Base-by-base conservation (phyloP, 2,113 vertebrate genomes). In the Neogale vison region DNA sequence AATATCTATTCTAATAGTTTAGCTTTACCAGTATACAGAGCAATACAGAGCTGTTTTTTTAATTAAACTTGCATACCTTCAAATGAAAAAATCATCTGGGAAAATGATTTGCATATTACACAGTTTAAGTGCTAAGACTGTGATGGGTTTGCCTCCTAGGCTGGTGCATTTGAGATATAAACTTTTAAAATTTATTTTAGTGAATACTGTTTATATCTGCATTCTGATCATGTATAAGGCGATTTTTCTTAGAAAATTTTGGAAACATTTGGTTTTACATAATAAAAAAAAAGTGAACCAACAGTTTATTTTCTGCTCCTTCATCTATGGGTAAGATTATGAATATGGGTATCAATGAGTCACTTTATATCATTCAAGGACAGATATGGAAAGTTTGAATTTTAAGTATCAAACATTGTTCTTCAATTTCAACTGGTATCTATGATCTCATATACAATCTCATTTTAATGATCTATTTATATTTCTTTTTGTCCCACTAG, bases 11-110 rank as follows among this genome's bases (percentile, higher is more conserved):
- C 82, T 79, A 79, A 74, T 52, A 84, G 14, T 69, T 85, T 50
- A 87, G 42, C 14, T 55, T 96, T 92, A 15, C 18, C 26, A 88
- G 34, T 77, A 69, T 74, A 88, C 17, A 93, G 13, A 80, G 10
- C 26, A 94, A 52, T 76, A 74, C 8, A 79, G 61, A 88, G 29
- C 10, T 88, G 8, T 4, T 29, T 88, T 95, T 74, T 67, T 3
- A 10, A 79, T 93, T 93, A 92, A 95, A 94, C 82, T 84, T 96
- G 88, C 50, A 34, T 76, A 84, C 52, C 34, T 92, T 86, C 57
- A 94, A 93, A 91, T 76, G 65, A 85, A 97, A 88, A 96, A 90
- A 77, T 83, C 82, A 72, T 67, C 79, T 88, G 86, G 42, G 65
- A 88, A 96, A 91, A 85, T 88, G 29, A 93, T 82, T 89, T 94